Evolutionary conservation across 2,888 invertebrate genomes (phyloP).

Genomic region (Caenorhabditis angaria): DNA sequence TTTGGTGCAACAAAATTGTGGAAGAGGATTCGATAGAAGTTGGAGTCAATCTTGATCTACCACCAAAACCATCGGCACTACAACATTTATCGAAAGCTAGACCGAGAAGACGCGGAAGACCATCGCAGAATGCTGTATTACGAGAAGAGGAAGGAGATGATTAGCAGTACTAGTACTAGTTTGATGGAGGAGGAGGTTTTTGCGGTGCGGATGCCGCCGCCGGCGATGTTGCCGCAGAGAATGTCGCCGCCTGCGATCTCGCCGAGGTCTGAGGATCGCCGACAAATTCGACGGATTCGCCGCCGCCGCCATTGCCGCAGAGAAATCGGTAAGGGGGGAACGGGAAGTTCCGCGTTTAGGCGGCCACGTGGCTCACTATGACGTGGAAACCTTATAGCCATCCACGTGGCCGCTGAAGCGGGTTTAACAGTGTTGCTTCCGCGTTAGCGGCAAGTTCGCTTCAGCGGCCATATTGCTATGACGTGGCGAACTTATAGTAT

Average conservation of each 20-base stretch:
- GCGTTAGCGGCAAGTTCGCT: too few species aligned
- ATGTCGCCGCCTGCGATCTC: slow-evolving; percentile 23
- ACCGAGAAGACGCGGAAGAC: slow-evolving; percentile 31
- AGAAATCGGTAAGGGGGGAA: slow-evolving; percentile 29
- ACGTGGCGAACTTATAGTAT: too few species aligned
- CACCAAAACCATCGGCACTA: slow-evolving; percentile 52
- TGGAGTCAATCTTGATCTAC: slow-evolving; percentile 45
- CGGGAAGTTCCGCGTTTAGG: too few species aligned
- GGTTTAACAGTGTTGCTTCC: too few species aligned
- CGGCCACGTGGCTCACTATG: too few species aligned
- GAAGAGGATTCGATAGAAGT: slow-evolving; percentile 17
- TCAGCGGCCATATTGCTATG: too few species aligned
- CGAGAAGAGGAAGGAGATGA: slow-evolving; percentile 28
- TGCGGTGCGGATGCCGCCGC: slow-evolving; percentile 55
- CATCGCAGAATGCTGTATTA: slow-evolving; percentile 24
- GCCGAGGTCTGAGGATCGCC: slow-evolving; percentile 14
- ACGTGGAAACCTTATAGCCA: too few species aligned
- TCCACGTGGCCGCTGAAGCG: too few species aligned
- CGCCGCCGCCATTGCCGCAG: slow-evolving; percentile 47
- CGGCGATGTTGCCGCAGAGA: slow-evolving; percentile 30
- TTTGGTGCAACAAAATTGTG: slow-evolving; percentile 36
- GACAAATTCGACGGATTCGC: slow-evolving; percentile 17
- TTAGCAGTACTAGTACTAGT: slow-evolving; percentile 23
- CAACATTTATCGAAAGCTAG: slow-evolving; percentile 54
- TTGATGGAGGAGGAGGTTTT: slow-evolving; percentile 25